Evolutionary conservation across 2,113 vertebrate genomes (phyloP), one percentile per base, ranked within the genome.

Genomic region (Hepsetus odoe): DNA sequence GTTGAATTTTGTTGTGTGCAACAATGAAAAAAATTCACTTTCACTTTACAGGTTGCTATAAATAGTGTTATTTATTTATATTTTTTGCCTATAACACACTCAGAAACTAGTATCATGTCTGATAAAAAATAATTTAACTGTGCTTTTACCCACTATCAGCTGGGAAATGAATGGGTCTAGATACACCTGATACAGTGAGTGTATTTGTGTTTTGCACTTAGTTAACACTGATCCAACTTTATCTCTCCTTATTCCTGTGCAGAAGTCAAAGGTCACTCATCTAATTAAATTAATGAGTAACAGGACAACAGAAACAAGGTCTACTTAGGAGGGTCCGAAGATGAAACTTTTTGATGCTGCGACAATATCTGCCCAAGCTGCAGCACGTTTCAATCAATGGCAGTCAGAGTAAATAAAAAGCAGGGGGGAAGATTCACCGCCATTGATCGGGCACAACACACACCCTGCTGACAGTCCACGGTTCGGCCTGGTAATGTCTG

Each of bases 391-490:
- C 92, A 94, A 95, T 96, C 93, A 96, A 95, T 95, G 90, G 79
- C 90, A 90, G 93, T 84, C 88, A 82, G 87, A 87, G 90, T 92
- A 95, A 96, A 94, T 91, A 94, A 94, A 86, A 92, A 92, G 74
- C 90, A 92, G 88, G 90, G 90, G 88, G 82, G 86, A 92, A 96
- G 91, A 94, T 92, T 94, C 93, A 94, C 87, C 92, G 88, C 92
- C 94, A 98, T 96, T 93, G 96, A 96, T 98, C 91, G 90, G 82
- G 86, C 88, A 90, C 94, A 93, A 96, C 95, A 94, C 94, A 94
- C 85, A 81, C 91, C 93, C 89, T 88, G 93, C 89, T 90, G 90
- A 91, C 93, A 95, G 92, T 94, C 93, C 92, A 91, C 91, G 92
- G 91, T 96, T 95, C 94, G 91, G 92, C 93, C 93, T 94, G 87